Base-by-base conservation (phyloP, 2,797 vertebrate species). In the Pteropus rufus region DNA sequence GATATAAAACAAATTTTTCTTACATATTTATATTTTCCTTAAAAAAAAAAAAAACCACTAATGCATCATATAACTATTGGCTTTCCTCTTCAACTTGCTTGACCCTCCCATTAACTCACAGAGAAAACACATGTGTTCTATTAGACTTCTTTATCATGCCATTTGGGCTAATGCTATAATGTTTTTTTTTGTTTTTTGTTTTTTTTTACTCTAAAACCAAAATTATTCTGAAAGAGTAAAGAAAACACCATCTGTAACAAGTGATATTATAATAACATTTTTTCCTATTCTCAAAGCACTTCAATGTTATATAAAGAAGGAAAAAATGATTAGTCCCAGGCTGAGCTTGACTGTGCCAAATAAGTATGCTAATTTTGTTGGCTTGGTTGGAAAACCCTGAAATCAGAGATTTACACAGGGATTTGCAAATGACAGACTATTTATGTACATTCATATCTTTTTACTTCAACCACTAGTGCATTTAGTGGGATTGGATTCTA, bases 161-260 rank as follows among this genome's bases (percentile, higher is more conserved):
- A 52, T 39, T n/a, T 83, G 83, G 41, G 26, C 75, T 84, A 96
- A 91, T 49, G 64, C 19, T 86, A 65, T 69, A 92, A 77, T 94
- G 15, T 18, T 31, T 54, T 24, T 24, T 58, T 23, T 56, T 94
- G 15, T 18, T 31, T 54, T 24, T 58, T 23, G 23, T 41, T 54
- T 81, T 83, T 86, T 60, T 69, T 44, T 8, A 87, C n/a, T 96
- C 69, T 46, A 91, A 94, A 97, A 82, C 5, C 69, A 94, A 92
- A 89, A 95, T 82, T 90, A 91, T 95, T 97, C 94, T 97, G 94
- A 93, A 95, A 93, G 67, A 94, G 15, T 94, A 75, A 90, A 70
- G 77, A 95, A 96, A 97, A 95, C 73, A 96, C 89, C 91, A 97
- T 96, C 83, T 96, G 90, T 84, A 94, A 92, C 70, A 92, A 94